Percentiles rank a stretch among this genome's conserved stretches.
Evolutionary conservation across 2,888 invertebrate genomes (phyloP).

Genomic region (Malthinus seriepunctatus): DNA sequence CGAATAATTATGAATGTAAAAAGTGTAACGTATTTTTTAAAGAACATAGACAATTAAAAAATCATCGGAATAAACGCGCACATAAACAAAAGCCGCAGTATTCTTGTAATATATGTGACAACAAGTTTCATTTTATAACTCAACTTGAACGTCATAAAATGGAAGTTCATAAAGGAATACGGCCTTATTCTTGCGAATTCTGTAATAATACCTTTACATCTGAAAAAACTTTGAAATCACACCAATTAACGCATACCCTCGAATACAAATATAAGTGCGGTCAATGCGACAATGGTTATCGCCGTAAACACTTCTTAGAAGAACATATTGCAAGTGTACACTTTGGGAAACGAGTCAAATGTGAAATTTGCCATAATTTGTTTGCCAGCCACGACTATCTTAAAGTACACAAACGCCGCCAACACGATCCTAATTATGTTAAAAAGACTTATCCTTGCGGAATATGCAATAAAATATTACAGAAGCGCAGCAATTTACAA

Average conservation of each 20-base stretch:
- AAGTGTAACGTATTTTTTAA: no score
- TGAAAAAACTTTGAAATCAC: constrained; percentile 25
- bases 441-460: constrained; percentile 24
- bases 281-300: constrained; percentile 47
- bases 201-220: constrained; percentile 47
- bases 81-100: no score
- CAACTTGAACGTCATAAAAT: no score
- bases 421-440: constrained; percentile 27
- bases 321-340: constrained; percentile 31
- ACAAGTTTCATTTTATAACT: constrained; percentile 12
- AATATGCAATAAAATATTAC: constrained; percentile 26
- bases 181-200: constrained; percentile 40
- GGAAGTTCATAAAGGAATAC: no score
- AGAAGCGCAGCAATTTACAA: constrained; percentile 11
- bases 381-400: constrained; percentile 48
- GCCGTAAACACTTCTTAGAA: constrained; percentile 20
- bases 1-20: no score
- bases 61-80: no score
- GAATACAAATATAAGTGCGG: constrained; percentile 44
- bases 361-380: constrained; percentile 51
- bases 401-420: constrained; percentile 22
- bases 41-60: no score
- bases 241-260: constrained; percentile 40
- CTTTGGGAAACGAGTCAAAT: constrained; percentile 34
- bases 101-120: constrained; percentile 45